Evolutionary conservation across 2,113 vertebrate species (phyloP).

Genomic region (Pelecanoides urinatrix): DNA sequence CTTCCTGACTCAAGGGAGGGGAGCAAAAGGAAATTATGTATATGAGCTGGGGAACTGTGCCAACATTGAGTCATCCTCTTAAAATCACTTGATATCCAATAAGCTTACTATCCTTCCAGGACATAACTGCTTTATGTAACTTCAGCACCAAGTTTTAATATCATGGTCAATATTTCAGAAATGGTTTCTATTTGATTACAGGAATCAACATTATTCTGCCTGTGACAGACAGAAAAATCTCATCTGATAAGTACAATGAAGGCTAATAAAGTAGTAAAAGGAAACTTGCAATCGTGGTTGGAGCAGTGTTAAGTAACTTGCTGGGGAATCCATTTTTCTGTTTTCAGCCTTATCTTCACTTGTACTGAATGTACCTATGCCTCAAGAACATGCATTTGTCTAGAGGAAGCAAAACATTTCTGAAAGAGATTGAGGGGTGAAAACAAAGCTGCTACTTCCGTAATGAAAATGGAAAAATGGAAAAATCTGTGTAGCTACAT

Average conservation of each 20-base stretch:
- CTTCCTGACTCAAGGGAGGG: slow-evolving; percentile 73
- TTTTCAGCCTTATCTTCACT: neutral
- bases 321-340: neutral
- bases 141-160: slow-evolving; percentile 12
- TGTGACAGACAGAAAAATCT: neutral
- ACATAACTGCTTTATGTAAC: slow-evolving; percentile 30
- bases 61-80: slow-evolving; percentile 75
- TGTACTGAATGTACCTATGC: neutral
- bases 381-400: neutral
- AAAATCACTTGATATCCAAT: slow-evolving; percentile 66
- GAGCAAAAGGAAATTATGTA: slow-evolving; percentile 79
- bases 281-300: neutral
- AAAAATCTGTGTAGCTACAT: neutral
- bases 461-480: neutral
- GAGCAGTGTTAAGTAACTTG: neutral
- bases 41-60: slow-evolving; percentile 63
- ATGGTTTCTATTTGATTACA: neutral
- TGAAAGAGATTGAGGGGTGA: neutral
- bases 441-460: neutral
- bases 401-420: neutral
- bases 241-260: neutral
- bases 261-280: neutral
- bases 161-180: neutral
- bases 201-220: neutral
- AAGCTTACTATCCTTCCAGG: slow-evolving; percentile 37